phyloP scores from a whole-genome alignment of 2,797 vertebrate genomes.

The Esox lucius region DNA sequence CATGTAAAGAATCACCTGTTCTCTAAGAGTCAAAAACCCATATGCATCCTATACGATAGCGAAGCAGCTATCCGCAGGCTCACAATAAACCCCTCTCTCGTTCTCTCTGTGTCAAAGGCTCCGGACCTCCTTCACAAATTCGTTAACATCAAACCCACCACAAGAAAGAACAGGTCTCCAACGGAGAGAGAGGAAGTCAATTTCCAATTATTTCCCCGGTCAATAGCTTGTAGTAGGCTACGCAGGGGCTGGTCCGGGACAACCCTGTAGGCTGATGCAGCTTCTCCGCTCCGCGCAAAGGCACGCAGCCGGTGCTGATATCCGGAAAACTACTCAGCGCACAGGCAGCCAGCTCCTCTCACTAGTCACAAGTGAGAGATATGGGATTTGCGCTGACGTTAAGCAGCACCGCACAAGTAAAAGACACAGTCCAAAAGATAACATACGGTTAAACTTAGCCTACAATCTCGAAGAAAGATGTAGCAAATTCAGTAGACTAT shows the following conservation, averaged over 20 bases:
- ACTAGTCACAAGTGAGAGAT: constrained; percentile 26
- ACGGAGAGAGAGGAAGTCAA: constrained; percentile 17
- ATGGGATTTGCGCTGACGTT: not conserved
- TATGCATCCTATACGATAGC: constrained; percentile 44
- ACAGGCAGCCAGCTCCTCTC: constrained; percentile 33
- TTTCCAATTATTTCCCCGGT: constrained; percentile 8
- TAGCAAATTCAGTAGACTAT: no score
- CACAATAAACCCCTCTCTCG: constrained; percentile 14
- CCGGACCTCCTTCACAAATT: not conserved
- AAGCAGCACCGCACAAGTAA: not conserved
- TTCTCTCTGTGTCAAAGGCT: constrained; percentile 7
- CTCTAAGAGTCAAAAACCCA: constrained; percentile 43
- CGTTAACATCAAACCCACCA: constrained; percentile 16
- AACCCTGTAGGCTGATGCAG: not conserved
- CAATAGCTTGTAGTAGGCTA: not conserved
- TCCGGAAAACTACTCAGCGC: constrained; percentile 42
- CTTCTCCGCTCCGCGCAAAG: constrained; percentile 43
- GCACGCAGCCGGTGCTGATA: constrained; percentile 47
- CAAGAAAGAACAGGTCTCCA: constrained; percentile 26
- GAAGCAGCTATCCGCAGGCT: constrained; percentile 2
- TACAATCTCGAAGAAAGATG: not conserved
- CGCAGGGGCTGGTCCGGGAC: not conserved
- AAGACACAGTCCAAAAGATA: constrained; percentile 31
- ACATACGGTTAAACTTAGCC: not conserved
- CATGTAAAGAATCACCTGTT: constrained; percentile 67